Evolutionary conservation across 2,888 invertebrate species (phyloP).

Genomic region (Dolomedes plantarius): DNA sequence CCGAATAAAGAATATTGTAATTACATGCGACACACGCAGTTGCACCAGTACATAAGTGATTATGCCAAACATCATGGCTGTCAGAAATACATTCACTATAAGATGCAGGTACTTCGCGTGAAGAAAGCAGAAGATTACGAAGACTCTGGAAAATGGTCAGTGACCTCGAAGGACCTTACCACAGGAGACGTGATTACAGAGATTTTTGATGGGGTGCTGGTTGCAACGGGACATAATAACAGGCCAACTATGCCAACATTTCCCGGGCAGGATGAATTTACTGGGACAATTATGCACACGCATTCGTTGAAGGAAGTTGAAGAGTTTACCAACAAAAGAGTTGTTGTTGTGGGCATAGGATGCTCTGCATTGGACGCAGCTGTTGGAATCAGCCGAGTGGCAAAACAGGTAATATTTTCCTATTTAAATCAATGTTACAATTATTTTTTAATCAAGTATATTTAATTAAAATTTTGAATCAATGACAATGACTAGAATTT

Average conservation of each 20-base stretch:
- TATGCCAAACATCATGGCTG: slow-evolving; percentile 74
- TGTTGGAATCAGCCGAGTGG: slow-evolving; percentile 76
- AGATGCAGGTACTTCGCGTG: slow-evolving; percentile 74
- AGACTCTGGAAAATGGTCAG: slow-evolving; percentile 70
- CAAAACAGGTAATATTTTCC: slow-evolving; percentile 75
- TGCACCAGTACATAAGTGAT: neutral
- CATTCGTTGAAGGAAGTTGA: slow-evolving; percentile 72
- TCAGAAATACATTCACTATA: slow-evolving; percentile 73
- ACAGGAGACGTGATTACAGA: slow-evolving; percentile 28
- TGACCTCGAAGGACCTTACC: slow-evolving; percentile 45
- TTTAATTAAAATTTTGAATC: too few species aligned
- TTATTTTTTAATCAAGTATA: too few species aligned
- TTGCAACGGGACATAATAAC: slow-evolving; percentile 78
- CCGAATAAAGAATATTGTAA: slow-evolving; percentile 77
- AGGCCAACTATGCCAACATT: slow-evolving; percentile 77
- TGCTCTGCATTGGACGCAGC: slow-evolving; percentile 78
- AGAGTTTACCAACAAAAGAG: slow-evolving; percentile 75
- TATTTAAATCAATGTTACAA: too few species aligned
- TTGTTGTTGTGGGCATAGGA: slow-evolving; percentile 79
- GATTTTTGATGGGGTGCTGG: slow-evolving; percentile 77
- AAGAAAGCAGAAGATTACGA: slow-evolving; percentile 46
- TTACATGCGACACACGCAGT: slow-evolving; percentile 76
- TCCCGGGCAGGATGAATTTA: slow-evolving; percentile 76
- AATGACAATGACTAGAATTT: too few species aligned
- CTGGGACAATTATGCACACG: slow-evolving; percentile 73